Evolutionary conservation across 2,113 vertebrate species (phyloP).

Genomic region (Hepsetus odoe): DNA sequence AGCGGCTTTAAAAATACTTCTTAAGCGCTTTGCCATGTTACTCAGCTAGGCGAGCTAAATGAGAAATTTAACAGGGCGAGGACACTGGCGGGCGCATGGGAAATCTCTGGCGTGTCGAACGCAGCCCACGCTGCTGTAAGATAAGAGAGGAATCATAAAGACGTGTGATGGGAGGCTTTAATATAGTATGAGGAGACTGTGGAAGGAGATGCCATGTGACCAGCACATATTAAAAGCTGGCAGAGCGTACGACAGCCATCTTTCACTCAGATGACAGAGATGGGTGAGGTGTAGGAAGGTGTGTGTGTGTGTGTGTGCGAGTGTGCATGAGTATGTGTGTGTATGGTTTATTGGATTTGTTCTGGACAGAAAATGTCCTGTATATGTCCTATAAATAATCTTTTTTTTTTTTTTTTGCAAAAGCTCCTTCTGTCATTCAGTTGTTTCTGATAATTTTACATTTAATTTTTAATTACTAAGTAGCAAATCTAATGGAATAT

Average conservation of each 20-base stretch:
- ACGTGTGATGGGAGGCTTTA: conserved; percentile 36
- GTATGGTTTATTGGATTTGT: too few relatives aligned
- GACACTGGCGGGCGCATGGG: conserved; percentile 26
- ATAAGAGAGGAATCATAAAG: conserved; percentile 40
- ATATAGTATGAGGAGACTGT: conserved; percentile 30
- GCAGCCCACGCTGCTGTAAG: background rate
- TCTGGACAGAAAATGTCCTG: too few relatives aligned
- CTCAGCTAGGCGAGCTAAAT: background rate
- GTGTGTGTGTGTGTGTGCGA: background rate
- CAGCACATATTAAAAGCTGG: conserved; percentile 40
- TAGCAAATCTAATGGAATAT: too few relatives aligned
- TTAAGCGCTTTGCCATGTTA: background rate
- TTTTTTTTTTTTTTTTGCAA: too few relatives aligned
- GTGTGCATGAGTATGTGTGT: background rate
- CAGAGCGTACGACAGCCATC: conserved; percentile 19
- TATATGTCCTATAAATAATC: too few relatives aligned
- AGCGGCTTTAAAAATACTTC: conserved; percentile 2
- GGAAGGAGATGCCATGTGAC: conserved; percentile 26
- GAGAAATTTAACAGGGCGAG: conserved; percentile 23
- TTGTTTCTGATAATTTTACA: too few relatives aligned
- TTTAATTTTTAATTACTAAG: too few relatives aligned
- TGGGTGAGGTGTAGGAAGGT: background rate
- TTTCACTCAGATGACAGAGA: conserved; percentile 17
- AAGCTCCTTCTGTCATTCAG: too few relatives aligned
- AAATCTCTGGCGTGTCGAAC: conserved; percentile 38